These are phyloP conservation scores for Morone saxatilis DNA, from an alignment of 2,113 vertebrate species.

Conservation along the genomic window DNA sequence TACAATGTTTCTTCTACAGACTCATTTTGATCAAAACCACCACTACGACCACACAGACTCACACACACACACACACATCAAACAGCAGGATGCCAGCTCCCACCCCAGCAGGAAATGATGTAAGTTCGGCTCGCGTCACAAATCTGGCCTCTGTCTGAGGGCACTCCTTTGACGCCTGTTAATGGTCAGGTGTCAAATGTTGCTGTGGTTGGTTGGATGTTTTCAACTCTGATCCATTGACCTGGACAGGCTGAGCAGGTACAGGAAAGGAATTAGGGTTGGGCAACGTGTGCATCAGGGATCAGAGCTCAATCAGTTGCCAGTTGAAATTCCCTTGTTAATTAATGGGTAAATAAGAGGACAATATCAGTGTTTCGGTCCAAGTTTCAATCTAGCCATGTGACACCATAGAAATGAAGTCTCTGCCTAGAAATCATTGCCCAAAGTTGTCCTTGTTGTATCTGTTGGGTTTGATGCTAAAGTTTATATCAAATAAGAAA, in stretches of 20 bases:
- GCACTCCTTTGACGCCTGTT: constrained; percentile 6
- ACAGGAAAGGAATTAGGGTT: constrained; percentile 35
- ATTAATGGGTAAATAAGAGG: constrained; percentile 4
- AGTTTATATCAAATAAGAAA: neutral
- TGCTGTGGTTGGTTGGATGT: constrained; percentile 7
- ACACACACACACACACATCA: constrained; percentile 20
- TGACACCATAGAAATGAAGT: constrained; percentile 2
- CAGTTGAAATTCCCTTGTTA: constrained; percentile 42
- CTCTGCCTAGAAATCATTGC: neutral
- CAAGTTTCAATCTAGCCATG: constrained; percentile 25
- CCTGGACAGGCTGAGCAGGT: constrained; percentile 17
- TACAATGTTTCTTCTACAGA: neutral
- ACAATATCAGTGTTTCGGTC: constrained; percentile 4
- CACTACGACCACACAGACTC: constrained; percentile 14
- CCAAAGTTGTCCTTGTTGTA: neutral
- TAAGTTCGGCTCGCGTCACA: neutral
- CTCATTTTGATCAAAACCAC: constrained; percentile 8
- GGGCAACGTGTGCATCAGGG: constrained; percentile 14
- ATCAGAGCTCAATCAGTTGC: constrained; percentile 17
- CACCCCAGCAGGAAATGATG: constrained; percentile 45
- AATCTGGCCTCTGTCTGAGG: neutral
- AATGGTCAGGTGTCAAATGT: constrained; percentile 33
- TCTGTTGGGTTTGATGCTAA: neutral
- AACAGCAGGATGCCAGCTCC: constrained; percentile 19
- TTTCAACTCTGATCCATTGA: neutral